These are phyloP conservation scores for Tachyglossus aculeatus DNA, from an alignment of 2,797 vertebrate species.

Conservation along the genomic window DNA sequence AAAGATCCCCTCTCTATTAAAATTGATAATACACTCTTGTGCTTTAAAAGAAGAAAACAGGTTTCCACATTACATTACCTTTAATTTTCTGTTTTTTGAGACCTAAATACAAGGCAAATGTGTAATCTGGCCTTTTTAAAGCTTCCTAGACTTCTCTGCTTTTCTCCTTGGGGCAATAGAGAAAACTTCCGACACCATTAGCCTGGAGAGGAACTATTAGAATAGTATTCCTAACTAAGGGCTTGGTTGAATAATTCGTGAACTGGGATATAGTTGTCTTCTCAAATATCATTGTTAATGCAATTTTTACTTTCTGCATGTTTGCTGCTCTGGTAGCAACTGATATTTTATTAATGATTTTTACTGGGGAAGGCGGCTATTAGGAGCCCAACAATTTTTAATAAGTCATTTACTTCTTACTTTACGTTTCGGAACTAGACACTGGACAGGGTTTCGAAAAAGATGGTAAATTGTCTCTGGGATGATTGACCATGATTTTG, in stretches of 20 bases:
- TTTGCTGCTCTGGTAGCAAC: slow-evolving; percentile 30
- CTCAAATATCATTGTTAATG: slow-evolving; percentile 42
- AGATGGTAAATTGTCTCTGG: background rate
- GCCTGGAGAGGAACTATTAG: slow-evolving; percentile 16
- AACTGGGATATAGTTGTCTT: slow-evolving; percentile 37
- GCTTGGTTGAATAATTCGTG: slow-evolving; percentile 44
- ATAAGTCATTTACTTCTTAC: background rate
- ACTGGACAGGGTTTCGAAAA: background rate
- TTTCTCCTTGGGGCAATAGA: background rate
- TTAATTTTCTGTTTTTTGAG: background rate
- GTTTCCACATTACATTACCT: background rate
- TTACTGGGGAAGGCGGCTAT: slow-evolving; percentile 1
- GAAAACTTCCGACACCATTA: background rate
- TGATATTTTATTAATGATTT: slow-evolving; percentile 23
- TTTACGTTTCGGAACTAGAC: background rate
- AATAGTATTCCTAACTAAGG: slow-evolving; percentile 48
- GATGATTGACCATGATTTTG: background rate
- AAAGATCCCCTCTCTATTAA: too few species aligned
- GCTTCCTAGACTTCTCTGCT: background rate
- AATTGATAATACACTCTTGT: too few species aligned
- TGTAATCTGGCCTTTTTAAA: background rate
- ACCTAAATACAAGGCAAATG: background rate
- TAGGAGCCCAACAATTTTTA: background rate
- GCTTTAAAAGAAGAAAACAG: too few species aligned
- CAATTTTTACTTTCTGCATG: slow-evolving; percentile 40